Evolutionary conservation across 2,888 invertebrate species (phyloP).

Genomic region (Meta bourneti): DNA sequence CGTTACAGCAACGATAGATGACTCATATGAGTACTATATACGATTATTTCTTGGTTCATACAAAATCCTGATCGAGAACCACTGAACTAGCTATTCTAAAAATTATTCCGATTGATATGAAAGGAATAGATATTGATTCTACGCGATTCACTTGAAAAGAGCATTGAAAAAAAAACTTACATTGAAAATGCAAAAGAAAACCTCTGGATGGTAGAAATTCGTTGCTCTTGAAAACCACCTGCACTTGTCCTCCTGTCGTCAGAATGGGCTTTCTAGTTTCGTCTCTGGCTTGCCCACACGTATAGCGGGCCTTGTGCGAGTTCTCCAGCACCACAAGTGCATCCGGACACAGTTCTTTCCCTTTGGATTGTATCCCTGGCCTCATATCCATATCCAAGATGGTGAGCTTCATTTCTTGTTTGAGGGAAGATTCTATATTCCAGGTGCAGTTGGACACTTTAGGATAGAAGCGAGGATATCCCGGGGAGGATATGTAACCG

Average conservation of each 20-base stretch:
- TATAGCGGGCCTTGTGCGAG: slow-evolving; percentile 72
- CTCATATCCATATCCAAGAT: slow-evolving; percentile 87
- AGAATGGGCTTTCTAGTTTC: slow-evolving; percentile 74
- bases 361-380: slow-evolving; percentile 80
- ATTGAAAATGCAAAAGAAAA: slow-evolving; percentile 85
- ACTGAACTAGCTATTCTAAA: too few species aligned
- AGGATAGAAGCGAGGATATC: slow-evolving; percentile 88
- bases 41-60: too few species aligned
- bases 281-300: slow-evolving; percentile 75
- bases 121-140: too few species aligned
- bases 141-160: too few species aligned
- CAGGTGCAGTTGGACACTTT: slow-evolving; percentile 86
- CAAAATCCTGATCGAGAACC: too few species aligned
- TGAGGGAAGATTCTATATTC: slow-evolving; percentile 85
- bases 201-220: slow-evolving; percentile 85
- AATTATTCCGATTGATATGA: too few species aligned
- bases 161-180: slow-evolving; percentile 80
- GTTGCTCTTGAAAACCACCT: slow-evolving; percentile 82
- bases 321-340: slow-evolving; percentile 76
- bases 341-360: slow-evolving; percentile 82
- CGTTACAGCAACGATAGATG: too few species aligned
- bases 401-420: slow-evolving; percentile 85
- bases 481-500: slow-evolving; percentile 87
- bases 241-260: slow-evolving; percentile 77
- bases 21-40: too few species aligned